These are phyloP conservation scores for Paralvinella palmiformis DNA, from an alignment of 1,140 invertebrate species.

Conservation along the genomic window DNA sequence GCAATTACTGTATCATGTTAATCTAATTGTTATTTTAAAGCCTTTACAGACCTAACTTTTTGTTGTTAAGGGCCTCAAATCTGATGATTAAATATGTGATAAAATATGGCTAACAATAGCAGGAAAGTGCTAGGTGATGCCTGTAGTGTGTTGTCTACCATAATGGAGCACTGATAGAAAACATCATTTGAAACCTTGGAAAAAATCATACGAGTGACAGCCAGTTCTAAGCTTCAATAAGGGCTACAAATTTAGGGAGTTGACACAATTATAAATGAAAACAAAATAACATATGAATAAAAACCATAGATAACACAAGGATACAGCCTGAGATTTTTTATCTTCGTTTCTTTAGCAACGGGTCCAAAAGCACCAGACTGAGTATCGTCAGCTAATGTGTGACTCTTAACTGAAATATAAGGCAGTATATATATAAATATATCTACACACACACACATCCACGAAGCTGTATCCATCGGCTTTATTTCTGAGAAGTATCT, in stretches of 20 bases:
- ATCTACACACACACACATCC: neutral
- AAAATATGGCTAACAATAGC: too few relatives aligned
- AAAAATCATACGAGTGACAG: neutral
- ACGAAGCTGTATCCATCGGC: neutral
- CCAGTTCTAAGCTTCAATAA: too few relatives aligned
- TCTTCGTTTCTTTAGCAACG: slow-evolving; percentile 39
- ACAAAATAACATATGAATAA: neutral
- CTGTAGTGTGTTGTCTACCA: too few relatives aligned
- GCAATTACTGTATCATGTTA: too few relatives aligned
- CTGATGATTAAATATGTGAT: too few relatives aligned
- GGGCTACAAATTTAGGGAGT: too few relatives aligned
- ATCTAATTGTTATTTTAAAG: too few relatives aligned
- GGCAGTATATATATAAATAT: neutral
- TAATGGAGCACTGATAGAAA: neutral
- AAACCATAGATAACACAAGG: slow-evolving; percentile 21
- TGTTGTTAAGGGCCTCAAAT: too few relatives aligned
- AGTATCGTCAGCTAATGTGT: slow-evolving; percentile 39
- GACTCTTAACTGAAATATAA: slow-evolving; percentile 30
- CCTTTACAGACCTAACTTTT: too few relatives aligned
- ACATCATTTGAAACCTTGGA: neutral
- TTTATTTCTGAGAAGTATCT: neutral
- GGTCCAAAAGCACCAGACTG: slow-evolving; percentile 45
- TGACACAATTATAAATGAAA: too few relatives aligned
- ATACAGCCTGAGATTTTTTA: slow-evolving; percentile 44
- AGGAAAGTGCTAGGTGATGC: too few relatives aligned